Conservation (phyloP, 2,888 invertebrate species). For the Omphaloscelis lunosa region DNA sequence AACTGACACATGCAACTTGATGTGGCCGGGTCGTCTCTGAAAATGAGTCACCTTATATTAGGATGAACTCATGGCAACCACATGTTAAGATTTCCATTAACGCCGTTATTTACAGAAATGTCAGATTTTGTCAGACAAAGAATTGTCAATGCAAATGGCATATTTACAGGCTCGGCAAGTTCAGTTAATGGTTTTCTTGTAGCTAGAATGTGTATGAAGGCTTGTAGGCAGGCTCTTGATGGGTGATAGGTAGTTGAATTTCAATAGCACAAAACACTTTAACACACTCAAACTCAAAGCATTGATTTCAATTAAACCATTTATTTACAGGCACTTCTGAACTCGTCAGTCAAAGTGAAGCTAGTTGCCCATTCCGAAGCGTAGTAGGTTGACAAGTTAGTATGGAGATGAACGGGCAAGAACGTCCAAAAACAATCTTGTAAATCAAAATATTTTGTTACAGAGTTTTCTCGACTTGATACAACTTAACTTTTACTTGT, state of each 20-base stretch:
- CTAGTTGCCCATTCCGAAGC: too few species aligned
- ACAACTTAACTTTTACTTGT: not conserved
- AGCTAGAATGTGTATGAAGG: not conserved
- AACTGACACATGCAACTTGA: slow-evolving; percentile 58
- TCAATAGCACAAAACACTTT: not conserved
- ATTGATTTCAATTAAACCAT: not conserved
- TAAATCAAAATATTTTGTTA: not conserved
- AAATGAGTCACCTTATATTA: slow-evolving; percentile 25
- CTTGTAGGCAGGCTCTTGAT: too few species aligned
- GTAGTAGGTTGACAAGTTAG: not conserved
- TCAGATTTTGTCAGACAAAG: not conserved
- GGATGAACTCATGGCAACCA: not conserved
- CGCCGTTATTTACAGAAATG: too few species aligned
- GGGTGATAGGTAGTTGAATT: not conserved
- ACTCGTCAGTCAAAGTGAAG: not conserved
- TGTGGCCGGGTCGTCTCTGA: slow-evolving; percentile 62
- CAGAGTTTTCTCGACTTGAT: not conserved
- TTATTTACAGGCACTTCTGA: not conserved
- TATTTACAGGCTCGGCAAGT: too few species aligned
- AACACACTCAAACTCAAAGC: not conserved
- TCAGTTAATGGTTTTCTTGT: not conserved
- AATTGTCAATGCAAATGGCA: not conserved
- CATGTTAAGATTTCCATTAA: not conserved
- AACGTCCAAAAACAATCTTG: not conserved
- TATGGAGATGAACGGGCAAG: not conserved